phyloP scores from a whole-genome alignment of 2,888 invertebrate species.

The Lamellibrachia columna region DNA sequence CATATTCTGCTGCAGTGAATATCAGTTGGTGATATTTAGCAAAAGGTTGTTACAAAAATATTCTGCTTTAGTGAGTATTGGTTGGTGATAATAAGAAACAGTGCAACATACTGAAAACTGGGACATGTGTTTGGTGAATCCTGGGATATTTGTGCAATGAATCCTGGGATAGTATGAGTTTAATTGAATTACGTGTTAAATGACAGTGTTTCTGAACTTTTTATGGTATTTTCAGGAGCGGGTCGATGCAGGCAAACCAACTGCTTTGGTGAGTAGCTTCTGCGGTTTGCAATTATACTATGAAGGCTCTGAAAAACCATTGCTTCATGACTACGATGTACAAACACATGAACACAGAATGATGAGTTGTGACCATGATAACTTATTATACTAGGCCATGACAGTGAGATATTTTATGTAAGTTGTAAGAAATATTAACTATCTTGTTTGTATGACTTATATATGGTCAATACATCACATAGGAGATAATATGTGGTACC shows the following conservation, averaged over 20 bases:
- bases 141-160: no score
- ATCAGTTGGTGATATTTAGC: slow-evolving; percentile 65
- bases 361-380: neutral
- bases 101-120: no score
- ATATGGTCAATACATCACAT: neutral
- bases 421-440: neutral
- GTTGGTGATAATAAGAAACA: no score
- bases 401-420: neutral
- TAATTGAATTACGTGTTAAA: neutral
- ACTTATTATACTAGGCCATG: neutral
- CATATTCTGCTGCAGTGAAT: neutral
- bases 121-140: no score
- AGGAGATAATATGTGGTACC: no score
- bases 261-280: slow-evolving; percentile 69
- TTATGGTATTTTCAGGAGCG: slow-evolving; percentile 71
- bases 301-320: neutral
- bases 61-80: no score
- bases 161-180: neutral
- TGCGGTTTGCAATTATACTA: neutral
- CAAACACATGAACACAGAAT: neutral
- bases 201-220: neutral
- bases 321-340: neutral
- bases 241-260: slow-evolving; percentile 88
- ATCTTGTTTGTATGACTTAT: neutral
- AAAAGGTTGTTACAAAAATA: neutral